These are phyloP conservation scores for Chrysaora quinquecirrha DNA, from an alignment of 30 jellyfish, hydroid and myxozoan species.

Conservation along the genomic window DNA sequence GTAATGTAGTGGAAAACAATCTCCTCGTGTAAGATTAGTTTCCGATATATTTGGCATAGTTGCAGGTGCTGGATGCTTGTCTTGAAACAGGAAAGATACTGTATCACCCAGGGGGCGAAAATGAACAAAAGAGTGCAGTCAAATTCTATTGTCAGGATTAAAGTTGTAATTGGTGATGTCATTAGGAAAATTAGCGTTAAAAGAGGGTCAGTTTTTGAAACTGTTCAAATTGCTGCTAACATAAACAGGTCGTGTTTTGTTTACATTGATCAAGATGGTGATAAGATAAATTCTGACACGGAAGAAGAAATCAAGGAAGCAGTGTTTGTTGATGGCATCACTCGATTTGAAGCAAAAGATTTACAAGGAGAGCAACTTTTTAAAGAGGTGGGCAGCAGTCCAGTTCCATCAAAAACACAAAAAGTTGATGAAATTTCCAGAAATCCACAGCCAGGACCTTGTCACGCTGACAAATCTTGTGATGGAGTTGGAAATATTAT, in stretches of 20 bases:
- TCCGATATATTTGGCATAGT: too few species aligned
- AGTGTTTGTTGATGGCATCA: constrained; percentile 1
- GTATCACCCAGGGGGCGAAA: too few species aligned
- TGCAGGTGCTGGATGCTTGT: too few species aligned
- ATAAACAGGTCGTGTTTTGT: neutral
- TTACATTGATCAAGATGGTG: constrained; percentile 24
- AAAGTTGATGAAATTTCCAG: too few species aligned
- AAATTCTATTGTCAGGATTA: too few species aligned
- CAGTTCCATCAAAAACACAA: neutral
- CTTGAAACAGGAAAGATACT: too few species aligned
- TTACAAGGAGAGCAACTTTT: neutral
- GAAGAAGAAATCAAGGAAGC: constrained; percentile 8
- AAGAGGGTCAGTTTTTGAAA: neutral
- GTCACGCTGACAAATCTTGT: too few species aligned
- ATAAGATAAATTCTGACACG: neutral
- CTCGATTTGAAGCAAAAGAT: neutral
- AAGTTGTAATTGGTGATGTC: constrained; percentile 3
- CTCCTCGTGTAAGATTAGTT: too few species aligned
- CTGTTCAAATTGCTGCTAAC: neutral
- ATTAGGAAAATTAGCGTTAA: constrained; percentile 10
- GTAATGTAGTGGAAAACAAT: too few species aligned
- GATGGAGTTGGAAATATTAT: neutral
- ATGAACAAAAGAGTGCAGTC: too few species aligned
- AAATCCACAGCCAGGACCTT: too few species aligned
- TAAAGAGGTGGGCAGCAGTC: neutral